Base-by-base conservation (phyloP, 2,797 vertebrate genomes). In the Sphenodon punctatus region DNA sequence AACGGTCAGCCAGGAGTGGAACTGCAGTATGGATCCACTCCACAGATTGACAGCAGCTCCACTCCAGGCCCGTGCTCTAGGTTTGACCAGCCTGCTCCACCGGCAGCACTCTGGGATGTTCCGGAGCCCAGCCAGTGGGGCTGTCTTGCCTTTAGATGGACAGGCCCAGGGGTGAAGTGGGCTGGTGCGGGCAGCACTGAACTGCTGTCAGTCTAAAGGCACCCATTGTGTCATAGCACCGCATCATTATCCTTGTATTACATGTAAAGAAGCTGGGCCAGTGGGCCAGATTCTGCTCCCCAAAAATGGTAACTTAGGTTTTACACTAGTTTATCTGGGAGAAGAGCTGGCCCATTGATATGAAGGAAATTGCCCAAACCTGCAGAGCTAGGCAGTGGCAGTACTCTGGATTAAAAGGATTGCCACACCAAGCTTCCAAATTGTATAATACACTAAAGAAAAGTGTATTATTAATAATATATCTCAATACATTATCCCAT, bases 391-490 rank as follows among this genome's bases (percentile, higher is more conserved):
- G 46, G 84, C 79, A 86, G 51, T 55, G 46, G 60, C 75, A 81
- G 67, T 84, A 49, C 51, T 60, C 67, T n/a, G 78, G 78, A 82
- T 56, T 58, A 74, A 49, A 72, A 86, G 67, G 19, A 67, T 51
- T 42, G 75, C 7, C 10, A 34, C 82, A 49, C 48, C 69, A 74
- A 49, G 36, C 58, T 46, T 45, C 22, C 19, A 46, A 45, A 46
- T 46, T 46, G 46, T 80, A 45, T 4, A 0, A 64, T 87, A 74
- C 38, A 45, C 20, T 20, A 56, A 38, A 36, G 75, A 85, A 77
- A 48, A 84, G 84, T 82, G 76, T 67, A 66, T 69, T n/a, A n/a
- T n/a, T n/a, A 87, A 64, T 51, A 20, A 66, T 90, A 76, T 46
- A 46, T 46, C 46, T 23, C 45, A 20, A 15, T 66, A 58, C 23